phyloP scores from a whole-genome alignment of 2,888 invertebrate species.

The Tortricodes alternella region DNA sequence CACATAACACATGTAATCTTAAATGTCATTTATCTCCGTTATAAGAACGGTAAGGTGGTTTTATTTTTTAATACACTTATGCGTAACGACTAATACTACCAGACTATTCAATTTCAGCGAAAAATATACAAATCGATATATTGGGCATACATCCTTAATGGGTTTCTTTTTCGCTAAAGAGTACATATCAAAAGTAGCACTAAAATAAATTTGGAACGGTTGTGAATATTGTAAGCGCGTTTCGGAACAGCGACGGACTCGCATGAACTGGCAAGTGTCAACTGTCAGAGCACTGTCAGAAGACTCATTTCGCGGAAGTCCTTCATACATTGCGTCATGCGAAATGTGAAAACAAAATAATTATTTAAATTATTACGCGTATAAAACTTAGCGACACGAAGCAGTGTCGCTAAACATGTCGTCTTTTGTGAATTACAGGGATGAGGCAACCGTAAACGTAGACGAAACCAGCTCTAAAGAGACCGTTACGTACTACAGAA shows the following conservation, averaged over 20 bases:
- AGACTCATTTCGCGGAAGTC: conserved; percentile 15
- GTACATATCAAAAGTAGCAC: too few relatives aligned
- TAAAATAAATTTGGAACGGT: too few relatives aligned
- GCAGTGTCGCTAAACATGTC: conserved; percentile 83
- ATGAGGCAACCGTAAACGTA: conserved; percentile 86
- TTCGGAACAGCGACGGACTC: background rate
- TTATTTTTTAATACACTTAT: too few relatives aligned
- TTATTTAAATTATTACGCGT: conserved; percentile 16
- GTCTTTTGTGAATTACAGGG: conserved; percentile 86
- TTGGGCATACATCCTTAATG: too few relatives aligned
- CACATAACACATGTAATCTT: too few relatives aligned
- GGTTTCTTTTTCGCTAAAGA: too few relatives aligned
- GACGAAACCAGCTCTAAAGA: conserved; percentile 85
- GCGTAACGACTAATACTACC: too few relatives aligned
- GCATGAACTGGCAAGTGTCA: background rate
- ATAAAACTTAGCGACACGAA: conserved; percentile 4
- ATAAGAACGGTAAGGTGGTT: too few relatives aligned
- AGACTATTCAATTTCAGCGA: too few relatives aligned
- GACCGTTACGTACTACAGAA: conserved; percentile 88
- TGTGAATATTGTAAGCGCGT: too few relatives aligned
- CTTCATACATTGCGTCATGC: conserved; percentile 20
- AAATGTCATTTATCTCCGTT: too few relatives aligned
- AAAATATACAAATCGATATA: too few relatives aligned
- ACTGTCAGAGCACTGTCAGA: background rate
- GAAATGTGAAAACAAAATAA: conserved; percentile 26